A percentile compares a stretch with the other conserved stretches of the same genome.
Conservation (phyloP, 2,113 vertebrate genomes). For the Clinocottus analis region DNA sequence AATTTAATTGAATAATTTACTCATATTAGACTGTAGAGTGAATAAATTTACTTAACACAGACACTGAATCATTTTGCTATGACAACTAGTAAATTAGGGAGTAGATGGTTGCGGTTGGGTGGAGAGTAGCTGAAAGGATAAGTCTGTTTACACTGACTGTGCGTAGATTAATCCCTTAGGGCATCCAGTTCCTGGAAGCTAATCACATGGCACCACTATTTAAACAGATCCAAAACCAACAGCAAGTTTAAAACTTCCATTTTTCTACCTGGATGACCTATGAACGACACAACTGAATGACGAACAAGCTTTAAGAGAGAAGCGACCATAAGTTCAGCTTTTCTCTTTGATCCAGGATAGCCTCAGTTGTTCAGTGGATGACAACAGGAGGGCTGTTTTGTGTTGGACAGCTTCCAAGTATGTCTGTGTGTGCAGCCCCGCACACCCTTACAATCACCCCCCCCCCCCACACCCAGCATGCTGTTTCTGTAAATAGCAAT, state of each 20-base stretch:
- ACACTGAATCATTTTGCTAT: not conserved
- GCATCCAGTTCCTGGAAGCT: slow-evolving; percentile 44
- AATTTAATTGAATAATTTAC: not conserved
- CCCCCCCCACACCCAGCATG: too few species aligned
- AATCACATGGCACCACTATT: slow-evolving; percentile 38
- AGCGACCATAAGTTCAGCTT: not conserved
- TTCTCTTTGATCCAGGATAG: slow-evolving; percentile 5
- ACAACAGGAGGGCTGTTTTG: slow-evolving; percentile 25
- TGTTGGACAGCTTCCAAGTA: slow-evolving; percentile 24
- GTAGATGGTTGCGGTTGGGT: slow-evolving; percentile 5
- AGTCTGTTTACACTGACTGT: slow-evolving; percentile 34
- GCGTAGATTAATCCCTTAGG: slow-evolving; percentile 31
- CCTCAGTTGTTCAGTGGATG: slow-evolving; percentile 26
- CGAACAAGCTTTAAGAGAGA: not conserved
- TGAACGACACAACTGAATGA: not conserved
- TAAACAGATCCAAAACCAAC: slow-evolving; percentile 60
- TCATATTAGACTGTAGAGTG: not conserved
- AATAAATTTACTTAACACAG: not conserved
- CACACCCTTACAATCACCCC: not conserved
- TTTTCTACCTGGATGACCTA: not conserved
- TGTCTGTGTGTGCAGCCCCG: not conserved
- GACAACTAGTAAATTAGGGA: slow-evolving; percentile 16
- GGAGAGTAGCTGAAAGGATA: slow-evolving; percentile 22
- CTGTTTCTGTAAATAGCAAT: slow-evolving; percentile 37
- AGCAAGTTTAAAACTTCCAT: slow-evolving; percentile 19